Evolutionary conservation across 2,797 vertebrate genomes (phyloP).

Genomic region (Diglossa cyanea): DNA sequence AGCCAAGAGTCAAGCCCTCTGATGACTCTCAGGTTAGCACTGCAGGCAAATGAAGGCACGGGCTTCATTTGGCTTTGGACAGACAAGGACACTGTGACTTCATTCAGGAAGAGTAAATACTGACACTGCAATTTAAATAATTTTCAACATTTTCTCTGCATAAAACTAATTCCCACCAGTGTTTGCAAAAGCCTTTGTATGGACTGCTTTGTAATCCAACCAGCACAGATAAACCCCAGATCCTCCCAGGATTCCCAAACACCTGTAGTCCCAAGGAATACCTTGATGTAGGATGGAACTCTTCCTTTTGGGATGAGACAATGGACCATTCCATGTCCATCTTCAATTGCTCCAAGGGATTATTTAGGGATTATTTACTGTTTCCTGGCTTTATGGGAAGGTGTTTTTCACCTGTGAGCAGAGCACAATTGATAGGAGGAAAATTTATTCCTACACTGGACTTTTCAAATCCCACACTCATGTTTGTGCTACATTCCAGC

Average conservation of each 20-base stretch:
- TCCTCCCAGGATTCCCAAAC: background rate
- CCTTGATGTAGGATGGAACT: rapidly evolving
- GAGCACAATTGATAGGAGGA: background rate
- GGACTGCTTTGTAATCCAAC: background rate
- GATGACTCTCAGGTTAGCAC: background rate
- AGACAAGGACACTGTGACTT: background rate
- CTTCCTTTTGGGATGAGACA: background rate
- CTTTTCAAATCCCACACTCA: background rate
- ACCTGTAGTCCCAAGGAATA: rapidly evolving
- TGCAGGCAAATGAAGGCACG: background rate
- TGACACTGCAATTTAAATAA: background rate
- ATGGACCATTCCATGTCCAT: background rate
- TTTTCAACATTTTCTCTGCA: background rate
- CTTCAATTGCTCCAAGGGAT: background rate
- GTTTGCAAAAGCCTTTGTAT: background rate
- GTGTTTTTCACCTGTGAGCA: background rate
- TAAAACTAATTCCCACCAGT: background rate
- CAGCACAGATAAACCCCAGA: background rate
- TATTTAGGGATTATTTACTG: background rate
- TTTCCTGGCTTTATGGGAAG: background rate
- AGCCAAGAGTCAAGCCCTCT: background rate
- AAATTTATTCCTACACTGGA: background rate
- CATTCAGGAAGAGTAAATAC: background rate
- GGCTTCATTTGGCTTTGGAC: background rate
- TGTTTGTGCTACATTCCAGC: background rate